Base-by-base conservation (phyloP, 2,888 invertebrate species). In the Cantharis rustica region DNA sequence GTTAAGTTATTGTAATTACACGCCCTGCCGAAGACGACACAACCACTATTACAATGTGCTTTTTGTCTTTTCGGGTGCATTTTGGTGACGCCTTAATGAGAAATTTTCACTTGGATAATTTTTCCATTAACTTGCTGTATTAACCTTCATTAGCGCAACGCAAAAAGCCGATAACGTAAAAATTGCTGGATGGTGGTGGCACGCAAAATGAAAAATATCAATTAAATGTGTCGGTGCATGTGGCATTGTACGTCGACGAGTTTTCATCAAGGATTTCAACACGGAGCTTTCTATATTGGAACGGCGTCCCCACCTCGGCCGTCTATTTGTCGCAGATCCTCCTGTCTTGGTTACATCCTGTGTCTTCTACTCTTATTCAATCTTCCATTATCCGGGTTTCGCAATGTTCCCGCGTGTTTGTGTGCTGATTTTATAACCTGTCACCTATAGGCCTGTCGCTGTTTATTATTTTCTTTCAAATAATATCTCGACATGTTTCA, bases 321-420 rank as follows among this genome's bases (percentile, higher is more conserved):
- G 82, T 83, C 83, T 85, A 84, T 84, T 83, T 81, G 83, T 82
- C 81, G 80, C 84, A 82, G 83, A 84, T 84, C 84, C 83, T 78
- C 77, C 81, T 81, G 81, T 82, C 81, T 81, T 81, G 81, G 82
- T 79, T 79, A 77, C 81, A 81, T 80, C 82, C 82, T 82, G 81
- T 84, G 79, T 81, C 84, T 84, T 84, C 84, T 82, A 82, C 84
- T 84, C 85, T 86, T 86, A 86, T 86, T 85, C 85, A 85, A 85
- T 86, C 85, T 86, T 84, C 85, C 85, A 85, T 86, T 86, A 86
- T 85, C 85, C 84, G 79, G 72, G 81, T 81, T 85, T 85, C 84
- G 83, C 83, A 79, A 79, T 79, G 79, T 79, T 79, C 80, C 78
- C 77, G 76, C 78, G 79, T 79, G 78, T 80, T 79, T 80, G 78